These are phyloP conservation scores for Onychostoma macrolepis DNA, from an alignment of 2,113 vertebrate genomes.

Conservation along the genomic window DNA sequence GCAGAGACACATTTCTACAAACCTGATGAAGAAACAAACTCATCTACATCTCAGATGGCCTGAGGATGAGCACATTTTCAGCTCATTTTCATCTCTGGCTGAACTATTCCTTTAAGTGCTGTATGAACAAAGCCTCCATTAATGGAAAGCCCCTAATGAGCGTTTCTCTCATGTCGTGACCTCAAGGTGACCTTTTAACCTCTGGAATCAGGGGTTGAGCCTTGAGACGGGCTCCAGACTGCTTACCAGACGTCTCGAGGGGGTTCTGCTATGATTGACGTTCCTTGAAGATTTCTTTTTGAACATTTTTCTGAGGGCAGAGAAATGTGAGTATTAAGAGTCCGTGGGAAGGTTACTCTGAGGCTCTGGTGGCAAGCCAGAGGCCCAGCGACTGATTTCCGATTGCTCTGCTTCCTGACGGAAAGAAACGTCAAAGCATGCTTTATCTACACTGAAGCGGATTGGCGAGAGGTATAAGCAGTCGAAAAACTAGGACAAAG, in stretches of 20 bases:
- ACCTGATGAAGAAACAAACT: too few species aligned
- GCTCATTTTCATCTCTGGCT: neutral
- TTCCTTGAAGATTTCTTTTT: neutral
- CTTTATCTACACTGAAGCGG: neutral
- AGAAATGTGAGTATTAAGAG: neutral
- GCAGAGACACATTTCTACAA: too few species aligned
- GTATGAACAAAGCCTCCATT: slow-evolving; percentile 13
- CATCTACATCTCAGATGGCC: too few species aligned
- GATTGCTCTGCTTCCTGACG: slow-evolving; percentile 33
- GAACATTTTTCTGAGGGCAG: neutral
- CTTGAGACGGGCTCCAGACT: neutral
- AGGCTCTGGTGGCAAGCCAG: slow-evolving; percentile 3
- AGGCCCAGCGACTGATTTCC: neutral
- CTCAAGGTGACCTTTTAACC: neutral
- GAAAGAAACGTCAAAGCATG: slow-evolving; percentile 15
- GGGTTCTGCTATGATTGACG: neutral
- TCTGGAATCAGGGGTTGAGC: neutral
- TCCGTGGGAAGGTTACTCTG: neutral
- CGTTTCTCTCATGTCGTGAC: neutral
- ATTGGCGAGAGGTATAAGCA: neutral
- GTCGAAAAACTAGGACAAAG: slow-evolving; percentile 41
- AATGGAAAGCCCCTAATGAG: neutral
- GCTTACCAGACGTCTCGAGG: neutral
- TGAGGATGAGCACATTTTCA: too few species aligned
- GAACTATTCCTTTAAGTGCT: neutral